A percentile compares a stretch with the other conserved stretches of the same genome.
Evolutionary conservation across 2,113 vertebrate species (phyloP).

Genomic region (Menura novaehollandiae): DNA sequence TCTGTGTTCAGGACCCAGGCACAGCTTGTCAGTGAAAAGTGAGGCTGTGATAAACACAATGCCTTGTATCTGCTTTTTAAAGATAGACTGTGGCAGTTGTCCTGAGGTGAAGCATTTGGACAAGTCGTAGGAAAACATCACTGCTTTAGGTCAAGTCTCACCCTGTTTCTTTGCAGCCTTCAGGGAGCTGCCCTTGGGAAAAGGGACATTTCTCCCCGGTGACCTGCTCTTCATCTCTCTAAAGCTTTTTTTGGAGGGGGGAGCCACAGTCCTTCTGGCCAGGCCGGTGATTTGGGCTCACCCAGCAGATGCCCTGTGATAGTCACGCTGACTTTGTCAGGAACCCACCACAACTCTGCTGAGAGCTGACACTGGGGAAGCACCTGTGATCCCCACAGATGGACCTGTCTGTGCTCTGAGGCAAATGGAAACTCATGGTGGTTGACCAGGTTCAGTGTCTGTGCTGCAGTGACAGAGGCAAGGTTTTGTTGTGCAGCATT

Average conservation of each 20-base stretch:
- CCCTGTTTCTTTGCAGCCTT: neutral
- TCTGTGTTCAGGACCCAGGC: neutral
- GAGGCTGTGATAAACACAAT: neutral
- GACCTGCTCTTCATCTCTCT: neutral
- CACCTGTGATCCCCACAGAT: rapidly evolving
- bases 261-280: neutral
- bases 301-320: neutral
- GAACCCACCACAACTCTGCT: neutral
- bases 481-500: neutral
- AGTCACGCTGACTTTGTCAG: neutral
- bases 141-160: neutral
- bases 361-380: neutral
- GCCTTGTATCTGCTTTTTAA: neutral
- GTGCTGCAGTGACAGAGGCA: neutral
- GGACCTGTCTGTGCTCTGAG: neutral
- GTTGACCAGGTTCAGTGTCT: neutral
- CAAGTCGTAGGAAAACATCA: neutral
- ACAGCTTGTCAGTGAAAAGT: neutral
- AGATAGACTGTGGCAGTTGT: neutral
- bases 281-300: neutral
- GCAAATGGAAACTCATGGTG: neutral
- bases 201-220: neutral
- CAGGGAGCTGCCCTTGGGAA: neutral
- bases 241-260: neutral
- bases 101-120: neutral